Percentiles rank a stretch among this genome's conserved stretches.
Conservation (phyloP, 2,113 vertebrate species). For the Genyomyrus donnyi region DNA sequence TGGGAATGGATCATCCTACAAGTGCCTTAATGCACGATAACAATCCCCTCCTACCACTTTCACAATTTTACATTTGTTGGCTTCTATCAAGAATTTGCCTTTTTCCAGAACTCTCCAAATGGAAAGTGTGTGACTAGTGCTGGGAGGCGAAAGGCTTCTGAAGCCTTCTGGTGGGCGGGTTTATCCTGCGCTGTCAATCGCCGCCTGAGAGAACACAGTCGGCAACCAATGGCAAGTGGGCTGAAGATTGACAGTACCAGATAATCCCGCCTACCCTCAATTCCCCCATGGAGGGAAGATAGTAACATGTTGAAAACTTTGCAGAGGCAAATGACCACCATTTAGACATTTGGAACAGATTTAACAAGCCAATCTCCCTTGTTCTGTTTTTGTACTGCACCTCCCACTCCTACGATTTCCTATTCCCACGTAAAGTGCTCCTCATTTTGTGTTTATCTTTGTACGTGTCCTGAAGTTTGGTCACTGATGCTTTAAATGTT, state of each 20-base stretch:
- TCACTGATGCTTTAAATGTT: not conserved
- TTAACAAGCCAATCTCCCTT: not conserved
- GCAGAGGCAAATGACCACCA: slow-evolving; percentile 1
- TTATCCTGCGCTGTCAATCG: not conserved
- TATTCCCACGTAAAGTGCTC: not conserved
- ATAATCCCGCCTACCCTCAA: not conserved
- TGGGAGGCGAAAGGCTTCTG: not conserved
- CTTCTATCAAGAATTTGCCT: not conserved
- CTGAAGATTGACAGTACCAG: not conserved
- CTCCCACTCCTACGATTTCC: not conserved
- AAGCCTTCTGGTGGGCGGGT: not conserved
- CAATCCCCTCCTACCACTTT: not conserved
- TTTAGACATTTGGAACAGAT: not conserved
- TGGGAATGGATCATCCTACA: not conserved
- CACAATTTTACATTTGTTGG: not conserved
- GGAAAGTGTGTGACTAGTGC: not conserved
- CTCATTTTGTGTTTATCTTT: not conserved
- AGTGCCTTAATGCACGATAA: not conserved
- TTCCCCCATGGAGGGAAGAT: not conserved
- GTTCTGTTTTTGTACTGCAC: not conserved
- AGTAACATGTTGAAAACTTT: not conserved
- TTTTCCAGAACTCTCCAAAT: not conserved
- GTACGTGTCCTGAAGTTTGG: not conserved
- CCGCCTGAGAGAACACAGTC: not conserved
- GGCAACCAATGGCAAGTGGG: not conserved